Evolutionary conservation across 37 sponge, comb jelly and placozoan species (phyloP), one percentile per base, ranked within the genome.

Genomic region (Tethya wilhelma): DNA sequence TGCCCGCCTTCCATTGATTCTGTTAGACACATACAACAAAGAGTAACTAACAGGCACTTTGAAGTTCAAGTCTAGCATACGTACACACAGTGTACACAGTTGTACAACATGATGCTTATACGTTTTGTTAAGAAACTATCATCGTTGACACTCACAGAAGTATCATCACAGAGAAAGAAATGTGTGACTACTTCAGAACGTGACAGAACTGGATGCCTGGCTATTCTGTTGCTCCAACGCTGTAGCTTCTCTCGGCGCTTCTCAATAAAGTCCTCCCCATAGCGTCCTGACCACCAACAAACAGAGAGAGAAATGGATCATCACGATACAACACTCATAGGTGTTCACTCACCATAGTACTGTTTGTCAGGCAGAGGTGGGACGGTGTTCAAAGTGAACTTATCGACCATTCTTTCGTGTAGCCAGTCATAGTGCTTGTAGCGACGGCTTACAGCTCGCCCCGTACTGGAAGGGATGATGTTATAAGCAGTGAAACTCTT

Each of bases 281-380:
- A 91, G 34, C 92, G 90, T 67, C 91, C 95, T 81, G 69, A 20
- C 20, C 49, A 14, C 67, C 1, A 12, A 40, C 59, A 59, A 7
- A 66, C 5, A 63, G 60, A n/a, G n/a, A 58, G 23, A 9, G 17
- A 4, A n/a, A 58, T 9, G 17, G 4, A 9, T 58, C 28, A 29
- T n/a, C 29, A 28, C 29, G 60, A 25, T 4, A 38, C 33, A 7
- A 26, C 46, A 67, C 67, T 41, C 69, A 9, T 43, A 56, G 25
- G 49, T 38, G 14, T 39, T 23, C 19, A 55, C 76, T 71, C 67
- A 85, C 93, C 90, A 40, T 90, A 82, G 79, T 83, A 88, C 77
- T 90, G 91, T 58, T 94, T 94, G 81, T 98, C 99, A 31, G 99
- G 99, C 1, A 98, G 96, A 19, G 96, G 96, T 58, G 99, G 99